Evolutionary conservation across 2,797 vertebrate genomes (phyloP).

Genomic region (Cygnus olor): DNA sequence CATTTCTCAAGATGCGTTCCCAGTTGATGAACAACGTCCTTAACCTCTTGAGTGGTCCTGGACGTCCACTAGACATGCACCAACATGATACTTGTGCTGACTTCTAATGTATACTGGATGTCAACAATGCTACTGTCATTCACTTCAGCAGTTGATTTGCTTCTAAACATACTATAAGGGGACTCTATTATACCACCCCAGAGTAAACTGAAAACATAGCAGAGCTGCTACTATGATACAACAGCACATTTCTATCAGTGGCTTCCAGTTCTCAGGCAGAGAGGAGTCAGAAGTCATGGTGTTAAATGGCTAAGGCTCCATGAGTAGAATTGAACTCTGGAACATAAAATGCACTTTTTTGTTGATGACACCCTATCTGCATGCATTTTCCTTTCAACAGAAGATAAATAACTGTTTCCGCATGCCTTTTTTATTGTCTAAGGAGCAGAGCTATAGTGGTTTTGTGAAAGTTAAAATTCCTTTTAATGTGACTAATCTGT

Average conservation of each 20-base stretch:
- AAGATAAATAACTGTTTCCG: not conserved
- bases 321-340: not conserved
- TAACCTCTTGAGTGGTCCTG: slow-evolving; percentile 60
- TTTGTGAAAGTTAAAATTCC: not conserved
- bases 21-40: slow-evolving; percentile 60
- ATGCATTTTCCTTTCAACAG: not conserved
- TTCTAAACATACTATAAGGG: slow-evolving; percentile 29
- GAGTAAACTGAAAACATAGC: slow-evolving; percentile 20
- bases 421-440: not conserved
- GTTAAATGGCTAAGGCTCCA: not conserved
- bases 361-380: not conserved
- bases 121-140: slow-evolving; percentile 31
- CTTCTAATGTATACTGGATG: slow-evolving; percentile 38
- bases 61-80: slow-evolving; percentile 37
- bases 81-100: slow-evolving; percentile 29
- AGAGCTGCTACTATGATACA: not conserved
- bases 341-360: not conserved
- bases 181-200: not conserved
- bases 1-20: slow-evolving; percentile 49
- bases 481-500: not conserved
- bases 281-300: not conserved
- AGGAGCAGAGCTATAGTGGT: not conserved
- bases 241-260: not conserved
- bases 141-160: slow-evolving; percentile 49
- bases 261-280: not conserved